These are phyloP conservation scores for Cydia splendana DNA, from an alignment of 1,140 invertebrate species.

Conservation along the genomic window DNA sequence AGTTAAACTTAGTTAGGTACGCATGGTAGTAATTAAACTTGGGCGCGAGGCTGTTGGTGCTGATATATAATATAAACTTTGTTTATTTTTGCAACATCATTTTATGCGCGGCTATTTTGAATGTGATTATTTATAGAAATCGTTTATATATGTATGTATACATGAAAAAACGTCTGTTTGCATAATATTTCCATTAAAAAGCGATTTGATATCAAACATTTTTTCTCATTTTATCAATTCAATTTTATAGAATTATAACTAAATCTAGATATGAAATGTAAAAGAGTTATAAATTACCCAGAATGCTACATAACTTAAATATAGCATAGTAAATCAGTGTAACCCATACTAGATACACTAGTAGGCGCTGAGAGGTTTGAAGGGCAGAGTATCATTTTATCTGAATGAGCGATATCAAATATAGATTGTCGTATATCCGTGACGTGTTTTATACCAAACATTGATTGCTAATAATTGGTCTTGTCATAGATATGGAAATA, in stretches of 20 bases:
- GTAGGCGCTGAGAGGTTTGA: neutral
- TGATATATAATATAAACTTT: conserved; percentile 17
- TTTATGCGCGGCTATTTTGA: neutral
- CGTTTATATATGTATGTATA: neutral
- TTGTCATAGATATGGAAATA: neutral
- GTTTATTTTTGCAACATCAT: conserved; percentile 12
- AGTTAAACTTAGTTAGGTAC: conserved; percentile 27
- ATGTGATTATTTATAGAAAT: neutral
- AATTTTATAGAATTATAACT: too few relatives aligned
- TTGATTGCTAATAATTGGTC: neutral
- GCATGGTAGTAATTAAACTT: conserved; percentile 28
- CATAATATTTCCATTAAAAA: too few relatives aligned
- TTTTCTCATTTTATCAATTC: too few relatives aligned
- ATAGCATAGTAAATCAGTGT: neutral
- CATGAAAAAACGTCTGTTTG: too few relatives aligned
- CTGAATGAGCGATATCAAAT: neutral
- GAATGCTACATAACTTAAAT: neutral
- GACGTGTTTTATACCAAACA: neutral
- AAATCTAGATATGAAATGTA: too few relatives aligned
- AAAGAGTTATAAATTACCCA: too few relatives aligned
- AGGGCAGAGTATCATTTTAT: conserved; percentile 9
- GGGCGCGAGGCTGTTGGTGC: conserved; percentile 3
- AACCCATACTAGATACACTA: neutral
- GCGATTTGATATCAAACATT: too few relatives aligned
- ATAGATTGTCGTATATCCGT: neutral